A percentile compares a stretch with the other conserved stretches of the same genome.
Evolutionary conservation across 1,140 invertebrate genomes (phyloP).

Genomic region (Micrasema longulum): DNA sequence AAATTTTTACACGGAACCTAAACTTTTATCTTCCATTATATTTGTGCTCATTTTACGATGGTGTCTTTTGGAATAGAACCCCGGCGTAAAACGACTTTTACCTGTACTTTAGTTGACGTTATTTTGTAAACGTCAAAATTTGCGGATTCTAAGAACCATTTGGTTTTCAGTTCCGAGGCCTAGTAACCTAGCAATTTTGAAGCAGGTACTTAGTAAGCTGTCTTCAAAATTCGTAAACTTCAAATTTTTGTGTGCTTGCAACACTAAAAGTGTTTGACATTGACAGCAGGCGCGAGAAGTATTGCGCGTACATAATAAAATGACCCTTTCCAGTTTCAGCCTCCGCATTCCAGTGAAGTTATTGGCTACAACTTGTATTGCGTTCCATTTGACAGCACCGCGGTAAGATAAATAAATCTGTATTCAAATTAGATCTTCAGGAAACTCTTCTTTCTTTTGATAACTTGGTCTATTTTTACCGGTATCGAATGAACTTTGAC

Average conservation of each 20-base stretch:
- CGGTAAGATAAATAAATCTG: slow-evolving; percentile 34
- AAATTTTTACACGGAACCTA: too few relatives aligned
- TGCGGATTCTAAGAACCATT: too few relatives aligned
- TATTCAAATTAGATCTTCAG: background rate
- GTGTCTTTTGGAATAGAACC: too few relatives aligned
- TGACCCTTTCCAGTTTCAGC: slow-evolving; percentile 9
- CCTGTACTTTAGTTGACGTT: too few relatives aligned
- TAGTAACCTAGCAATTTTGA: too few relatives aligned
- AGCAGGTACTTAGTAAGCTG: too few relatives aligned
- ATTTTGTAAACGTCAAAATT: too few relatives aligned
- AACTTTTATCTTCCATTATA: too few relatives aligned
- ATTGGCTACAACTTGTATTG: slow-evolving; percentile 37
- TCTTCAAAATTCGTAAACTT: too few relatives aligned
- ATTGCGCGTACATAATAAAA: slow-evolving; percentile 22
- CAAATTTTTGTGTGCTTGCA: slow-evolving; percentile 14
- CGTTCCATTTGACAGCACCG: slow-evolving; percentile 33
- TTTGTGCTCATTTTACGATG: too few relatives aligned
- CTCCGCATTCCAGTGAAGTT: slow-evolving; percentile 37
- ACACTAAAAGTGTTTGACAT: slow-evolving; percentile 2
- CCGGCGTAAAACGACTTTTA: too few relatives aligned
- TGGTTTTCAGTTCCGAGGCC: too few relatives aligned
- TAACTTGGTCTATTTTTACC: slow-evolving; percentile 3
- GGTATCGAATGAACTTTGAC: slow-evolving; percentile 26
- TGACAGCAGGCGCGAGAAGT: slow-evolving; percentile 25
- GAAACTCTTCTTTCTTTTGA: background rate